A percentile compares a stretch with the other conserved stretches of the same genome.
Evolutionary conservation across 2,888 invertebrate species (phyloP).

Genomic region (Netelia inedita): DNA sequence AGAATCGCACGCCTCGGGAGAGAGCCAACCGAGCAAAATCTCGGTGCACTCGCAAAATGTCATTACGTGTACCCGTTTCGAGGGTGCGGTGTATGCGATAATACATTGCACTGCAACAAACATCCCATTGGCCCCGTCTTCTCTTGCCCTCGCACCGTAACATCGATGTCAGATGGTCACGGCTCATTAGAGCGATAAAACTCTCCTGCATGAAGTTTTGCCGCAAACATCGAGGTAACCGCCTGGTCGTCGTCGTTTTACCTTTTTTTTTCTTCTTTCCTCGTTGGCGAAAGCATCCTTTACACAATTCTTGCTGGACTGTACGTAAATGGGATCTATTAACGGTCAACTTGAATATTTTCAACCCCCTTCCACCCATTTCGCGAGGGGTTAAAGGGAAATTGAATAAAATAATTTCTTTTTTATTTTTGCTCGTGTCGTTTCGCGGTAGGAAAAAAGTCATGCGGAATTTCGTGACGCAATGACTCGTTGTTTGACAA

Average conservation of each 20-base stretch:
- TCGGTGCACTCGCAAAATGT: slow-evolving; percentile 54
- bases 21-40: not conserved
- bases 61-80: slow-evolving; percentile 41
- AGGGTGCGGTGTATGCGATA: slow-evolving; percentile 3
- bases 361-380: slow-evolving; percentile 2
- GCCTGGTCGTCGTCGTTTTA: slow-evolving; percentile 42
- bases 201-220: slow-evolving; percentile 56
- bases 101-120: slow-evolving; percentile 27
- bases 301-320: slow-evolving; percentile 43
- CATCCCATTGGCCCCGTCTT: slow-evolving; percentile 62
- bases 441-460: no score
- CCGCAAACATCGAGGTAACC: slow-evolving; percentile 43
- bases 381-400: not conserved
- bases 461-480: not conserved
- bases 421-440: no score
- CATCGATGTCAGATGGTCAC: slow-evolving; percentile 78
- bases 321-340: slow-evolving; percentile 73
- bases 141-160: slow-evolving; percentile 6
- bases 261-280: slow-evolving; percentile 23
- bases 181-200: slow-evolving; percentile 80
- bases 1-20: slow-evolving; percentile 43
- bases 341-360: slow-evolving; percentile 69
- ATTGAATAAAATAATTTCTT: no score
- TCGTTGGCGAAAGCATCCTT: slow-evolving; percentile 29
- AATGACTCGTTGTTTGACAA: not conserved